phyloP scores from a whole-genome alignment of 2,888 invertebrate species.

The Suillia variegata region DNA sequence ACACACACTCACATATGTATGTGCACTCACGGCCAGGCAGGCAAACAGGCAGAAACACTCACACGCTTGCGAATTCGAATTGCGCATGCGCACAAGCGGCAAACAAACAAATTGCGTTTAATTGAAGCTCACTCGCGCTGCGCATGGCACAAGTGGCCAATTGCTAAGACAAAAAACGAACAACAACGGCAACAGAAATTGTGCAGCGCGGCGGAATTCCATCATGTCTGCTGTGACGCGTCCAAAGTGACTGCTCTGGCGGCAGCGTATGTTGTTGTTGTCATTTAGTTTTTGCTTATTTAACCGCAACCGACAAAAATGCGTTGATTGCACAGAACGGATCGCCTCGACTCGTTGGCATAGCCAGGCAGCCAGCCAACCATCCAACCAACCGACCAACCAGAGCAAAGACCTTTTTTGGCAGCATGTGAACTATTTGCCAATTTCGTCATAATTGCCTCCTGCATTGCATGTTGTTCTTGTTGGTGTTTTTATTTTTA shows the following conservation, averaged over 20 bases:
- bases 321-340: conserved; percentile 19
- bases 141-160: background rate
- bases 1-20: background rate
- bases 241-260: conserved; percentile 3
- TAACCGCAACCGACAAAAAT: conserved; percentile 13
- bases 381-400: too few relatives aligned
- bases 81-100: conserved; percentile 27
- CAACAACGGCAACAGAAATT: too few relatives aligned
- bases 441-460: conserved; percentile 40
- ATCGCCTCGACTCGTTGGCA: too few relatives aligned
- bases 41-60: background rate
- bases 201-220: conserved; percentile 13
- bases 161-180: conserved; percentile 1
- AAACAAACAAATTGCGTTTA: conserved; percentile 43
- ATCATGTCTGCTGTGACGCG: conserved; percentile 13
- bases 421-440: conserved; percentile 41
- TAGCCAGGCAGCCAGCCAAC: too few relatives aligned
- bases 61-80: too few relatives aligned
- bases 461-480: conserved; percentile 23
- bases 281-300: background rate
- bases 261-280: conserved; percentile 1
- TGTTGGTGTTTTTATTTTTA: background rate
- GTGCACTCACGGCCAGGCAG: conserved; percentile 14
- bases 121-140: conserved; percentile 33
- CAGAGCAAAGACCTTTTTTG: conserved; percentile 33